Percentiles rank a stretch among this genome's conserved stretches.
These are phyloP conservation scores for Thereva unica DNA, from an alignment of 2,888 invertebrate species.

Conservation along the genomic window DNA sequence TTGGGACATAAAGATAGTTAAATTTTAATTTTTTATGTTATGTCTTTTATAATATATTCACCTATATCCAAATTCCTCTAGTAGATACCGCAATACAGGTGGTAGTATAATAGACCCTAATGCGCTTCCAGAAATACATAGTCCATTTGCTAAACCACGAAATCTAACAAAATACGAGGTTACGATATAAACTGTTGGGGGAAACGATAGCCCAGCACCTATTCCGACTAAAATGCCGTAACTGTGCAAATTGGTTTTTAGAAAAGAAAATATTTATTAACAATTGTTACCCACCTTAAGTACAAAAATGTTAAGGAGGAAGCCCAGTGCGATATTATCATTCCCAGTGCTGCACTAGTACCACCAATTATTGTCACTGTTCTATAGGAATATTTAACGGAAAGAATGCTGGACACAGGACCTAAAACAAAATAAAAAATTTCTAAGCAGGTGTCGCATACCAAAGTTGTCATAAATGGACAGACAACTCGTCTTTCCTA, in stretches of 20 bases:
- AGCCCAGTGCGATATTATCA: slow-evolving; percentile 82
- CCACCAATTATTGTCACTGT: slow-evolving; percentile 84
- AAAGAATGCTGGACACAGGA: slow-evolving; percentile 81
- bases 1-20: too few relatives aligned
- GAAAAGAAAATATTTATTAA: slow-evolving; percentile 10
- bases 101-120: slow-evolving; percentile 84
- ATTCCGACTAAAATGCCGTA: slow-evolving; percentile 82
- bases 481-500: slow-evolving; percentile 30
- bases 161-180: slow-evolving; percentile 81
- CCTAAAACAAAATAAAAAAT: slow-evolving; percentile 61
- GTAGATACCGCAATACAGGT: slow-evolving; percentile 71
- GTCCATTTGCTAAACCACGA: slow-evolving; percentile 82
- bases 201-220: slow-evolving; percentile 84
- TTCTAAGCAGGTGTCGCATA: slow-evolving; percentile 35
- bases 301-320: slow-evolving; percentile 78
- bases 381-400: slow-evolving; percentile 80
- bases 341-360: slow-evolving; percentile 78
- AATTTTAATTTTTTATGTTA: too few relatives aligned
- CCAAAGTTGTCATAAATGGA: slow-evolving; percentile 34
- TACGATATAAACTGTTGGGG: slow-evolving; percentile 87
- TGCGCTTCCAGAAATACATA: slow-evolving; percentile 87
- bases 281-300: slow-evolving; percentile 66
- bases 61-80: slow-evolving; percentile 78
- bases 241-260: slow-evolving; percentile 57
- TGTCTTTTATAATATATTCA: slow-evolving; percentile 53